Base-by-base conservation (phyloP, 2,113 vertebrate species). In the Halcyon senegalensis region DNA sequence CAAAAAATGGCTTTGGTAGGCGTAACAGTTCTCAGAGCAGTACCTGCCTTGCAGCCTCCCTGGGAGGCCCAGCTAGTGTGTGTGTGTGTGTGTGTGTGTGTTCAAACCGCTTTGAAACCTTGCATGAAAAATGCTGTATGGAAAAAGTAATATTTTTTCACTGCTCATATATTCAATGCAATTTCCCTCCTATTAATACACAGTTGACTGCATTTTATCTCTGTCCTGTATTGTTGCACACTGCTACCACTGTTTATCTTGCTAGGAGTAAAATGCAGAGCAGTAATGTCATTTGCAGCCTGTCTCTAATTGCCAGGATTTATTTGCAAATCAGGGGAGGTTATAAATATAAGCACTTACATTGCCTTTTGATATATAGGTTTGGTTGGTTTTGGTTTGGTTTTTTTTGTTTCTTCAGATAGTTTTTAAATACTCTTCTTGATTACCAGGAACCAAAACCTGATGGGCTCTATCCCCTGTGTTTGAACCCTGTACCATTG, bases 161-260 rank as follows among this genome's bases (percentile, higher is more conserved):
- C 50, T 91, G 46, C 79, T 96, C 41, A 76, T 93, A 50, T 91
- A 87, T 92, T 70, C 44, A 77, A 44, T 87, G 86, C 59, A 94
- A 31, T 75, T 87, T 84, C 35, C 67, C 28, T 62, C 51, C 51
- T 56, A 64, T 92, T 92, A 91, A 87, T 92, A 78, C 67, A 94
- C 79, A 89, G 88, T 43, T 93, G 94, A 80, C 87, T 95, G 93
- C 82, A 72, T 83, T 96, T 97, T 81, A 90, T 72, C 92, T 90
- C 87, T 89, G 94, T 72, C 83, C 62, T 78, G 39, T 95, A 76
- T 78, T 94, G 77, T 89, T 84, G 43, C 91, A 35, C 18, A 13
- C 51, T 86, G 78, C 96, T 95, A 12, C 50, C 87, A 89, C 48
- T 88, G 72, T 92, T 95, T 90, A 72, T 85, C 72, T 72, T 87